Base-by-base conservation (phyloP, 2,113 vertebrate genomes). In the Girardinichthys multiradiatus region DNA sequence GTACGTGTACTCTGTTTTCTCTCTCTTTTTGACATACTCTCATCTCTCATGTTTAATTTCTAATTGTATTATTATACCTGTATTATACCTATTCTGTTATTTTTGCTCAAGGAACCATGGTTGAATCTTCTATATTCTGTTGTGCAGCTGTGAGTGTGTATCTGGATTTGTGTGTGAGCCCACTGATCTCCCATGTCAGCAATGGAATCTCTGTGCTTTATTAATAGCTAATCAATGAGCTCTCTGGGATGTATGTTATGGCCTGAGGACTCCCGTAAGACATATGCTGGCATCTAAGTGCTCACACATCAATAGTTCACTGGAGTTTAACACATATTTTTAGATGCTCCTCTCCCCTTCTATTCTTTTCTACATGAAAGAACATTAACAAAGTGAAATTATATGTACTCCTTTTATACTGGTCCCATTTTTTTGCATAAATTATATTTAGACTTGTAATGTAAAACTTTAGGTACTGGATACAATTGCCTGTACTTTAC, bases 141-240 rank as follows among this genome's bases (percentile, higher is more conserved):
- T 21, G 30, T 66, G 67, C 61, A 59, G 28, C 57, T 77, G 35
- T 37, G 64, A 54, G 71, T 71, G 80, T 70, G 9, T 62, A 11
- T 67, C 9, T 73, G 68, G 28, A 60, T 63, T 31, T 70, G 57
- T 17, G 42, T 27, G 76, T 29, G 68, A 76, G 77, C 70, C 64
- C 65, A 27, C 74, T 86, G 87, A 77, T 81, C 84, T 89, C 81
- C 79, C 70, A 57, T 83, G 62, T 81, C 87, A 88, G 77, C 76
- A 72, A 78, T 89, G 82, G 78, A 70, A 84, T 90, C 82, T 84
- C 80, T 80, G 27, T 83, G 81, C 80, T 86, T 90, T 90, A 90
- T 89, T 90, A 90, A 90, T 87, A 90, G 86, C 91, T 89, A 90
- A 90, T 92, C 88, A 92, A 90, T 89, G 72, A 86, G 37, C 85